Evolutionary conservation across 2,113 vertebrate genomes (phyloP).

Genomic region (Callospermophilus lateralis): DNA sequence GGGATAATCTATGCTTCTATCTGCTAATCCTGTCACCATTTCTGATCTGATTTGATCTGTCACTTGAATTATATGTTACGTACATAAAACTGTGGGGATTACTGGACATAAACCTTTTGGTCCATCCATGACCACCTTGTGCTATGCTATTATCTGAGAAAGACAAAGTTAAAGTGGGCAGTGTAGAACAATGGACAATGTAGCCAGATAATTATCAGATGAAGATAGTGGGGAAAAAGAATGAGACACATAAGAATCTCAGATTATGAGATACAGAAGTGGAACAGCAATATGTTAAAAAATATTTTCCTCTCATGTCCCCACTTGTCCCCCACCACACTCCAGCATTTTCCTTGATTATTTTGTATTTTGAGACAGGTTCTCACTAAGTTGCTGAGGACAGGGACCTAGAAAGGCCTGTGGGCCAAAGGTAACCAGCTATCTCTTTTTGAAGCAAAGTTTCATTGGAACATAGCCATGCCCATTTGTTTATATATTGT

Average conservation of each 20-base stretch:
- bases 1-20: not conserved
- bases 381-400: not conserved
- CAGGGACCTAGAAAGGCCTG: not conserved
- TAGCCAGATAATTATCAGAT: not conserved
- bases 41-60: not conserved
- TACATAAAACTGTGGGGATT: not conserved
- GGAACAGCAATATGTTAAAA: not conserved
- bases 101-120: not conserved
- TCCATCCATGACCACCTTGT: not conserved
- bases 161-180: not conserved
- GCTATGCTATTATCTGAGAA: not conserved
- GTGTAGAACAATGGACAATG: not conserved
- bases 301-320: not conserved
- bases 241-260: not conserved
- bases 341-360: not conserved
- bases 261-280: not conserved
- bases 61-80: not conserved
- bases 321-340: not conserved
- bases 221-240: not conserved
- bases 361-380: no score
- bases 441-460: constrained; percentile 23
- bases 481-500: not conserved
- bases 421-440: not conserved
- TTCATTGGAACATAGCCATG: not conserved
- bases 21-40: not conserved